Evolutionary conservation across 2,113 vertebrate genomes (phyloP).

Genomic region (Chionis minor): DNA sequence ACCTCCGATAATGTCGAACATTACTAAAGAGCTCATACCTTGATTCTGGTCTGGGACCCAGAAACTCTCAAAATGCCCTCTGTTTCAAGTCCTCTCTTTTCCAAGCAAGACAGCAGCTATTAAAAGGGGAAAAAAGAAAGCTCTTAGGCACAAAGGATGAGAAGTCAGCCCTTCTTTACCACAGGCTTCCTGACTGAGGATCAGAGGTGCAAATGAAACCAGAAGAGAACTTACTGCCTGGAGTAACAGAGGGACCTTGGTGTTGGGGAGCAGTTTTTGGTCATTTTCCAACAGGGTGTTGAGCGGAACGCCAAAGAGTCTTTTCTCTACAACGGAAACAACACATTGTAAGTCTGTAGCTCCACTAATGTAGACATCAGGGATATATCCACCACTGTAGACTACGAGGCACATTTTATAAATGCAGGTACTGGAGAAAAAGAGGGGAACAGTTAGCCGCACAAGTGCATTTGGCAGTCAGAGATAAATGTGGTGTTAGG

Average conservation of each 20-base stretch:
- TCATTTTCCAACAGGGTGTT: constrained; percentile 84
- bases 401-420: not conserved
- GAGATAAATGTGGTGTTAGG: not conserved
- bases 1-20: not conserved
- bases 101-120: constrained; percentile 88
- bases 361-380: not conserved
- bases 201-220: not conserved
- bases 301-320: constrained; percentile 85
- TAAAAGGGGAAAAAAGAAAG: not conserved
- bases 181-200: not conserved
- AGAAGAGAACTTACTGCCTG: constrained; percentile 76
- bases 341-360: not conserved
- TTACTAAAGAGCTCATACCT: constrained; percentile 70
- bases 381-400: not conserved
- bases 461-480: not conserved
- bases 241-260: constrained; percentile 83
- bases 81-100: constrained; percentile 86
- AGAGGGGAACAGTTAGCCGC: not conserved
- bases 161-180: not conserved
- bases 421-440: not conserved
- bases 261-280: constrained; percentile 79
- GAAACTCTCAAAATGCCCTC: constrained; percentile 91
- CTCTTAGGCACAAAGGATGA: not conserved
- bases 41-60: constrained; percentile 89
- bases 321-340: constrained; percentile 75